These are phyloP conservation scores for Gryon sp. DNA, from an alignment of 1,140 invertebrate species.

Conservation along the genomic window DNA sequence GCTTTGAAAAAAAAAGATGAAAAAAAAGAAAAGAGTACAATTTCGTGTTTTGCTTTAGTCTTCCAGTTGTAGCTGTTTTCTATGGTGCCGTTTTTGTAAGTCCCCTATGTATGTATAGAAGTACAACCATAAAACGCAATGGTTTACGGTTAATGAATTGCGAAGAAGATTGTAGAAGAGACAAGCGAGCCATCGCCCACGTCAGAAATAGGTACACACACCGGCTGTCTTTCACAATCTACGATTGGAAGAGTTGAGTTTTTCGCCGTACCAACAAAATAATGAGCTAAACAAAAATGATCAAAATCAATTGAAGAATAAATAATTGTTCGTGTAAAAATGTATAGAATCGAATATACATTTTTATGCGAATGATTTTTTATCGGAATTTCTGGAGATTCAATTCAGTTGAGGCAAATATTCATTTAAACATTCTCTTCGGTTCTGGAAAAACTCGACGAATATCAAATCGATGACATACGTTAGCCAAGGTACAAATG, in stretches of 20 bases:
- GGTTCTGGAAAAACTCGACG: conserved; percentile 71
- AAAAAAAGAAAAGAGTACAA: conserved; percentile 30
- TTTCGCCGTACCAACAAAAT: conserved; percentile 56
- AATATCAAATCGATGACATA: conserved; percentile 70
- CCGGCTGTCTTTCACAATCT: conserved; percentile 77
- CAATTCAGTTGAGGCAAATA: too few relatives aligned
- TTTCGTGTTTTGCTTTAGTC: conserved; percentile 51
- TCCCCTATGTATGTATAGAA: conserved; percentile 26
- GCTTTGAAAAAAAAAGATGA: background rate
- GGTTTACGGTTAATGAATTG: conserved; percentile 21
- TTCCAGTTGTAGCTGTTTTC: conserved; percentile 35
- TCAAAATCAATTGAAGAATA: too few relatives aligned
- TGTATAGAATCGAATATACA: too few relatives aligned
- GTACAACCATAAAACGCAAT: conserved; percentile 16
- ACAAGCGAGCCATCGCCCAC: conserved; percentile 51
- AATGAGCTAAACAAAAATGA: too few relatives aligned
- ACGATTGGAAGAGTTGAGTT: conserved; percentile 72
- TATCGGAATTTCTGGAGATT: conserved; percentile 51
- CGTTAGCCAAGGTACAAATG: conserved; percentile 79
- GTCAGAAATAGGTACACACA: conserved; percentile 70
- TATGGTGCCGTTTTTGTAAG: conserved; percentile 8
- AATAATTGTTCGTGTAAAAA: conserved; percentile 19
- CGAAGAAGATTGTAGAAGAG: conserved; percentile 49
- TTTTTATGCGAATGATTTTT: background rate
- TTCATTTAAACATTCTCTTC: too few relatives aligned